Base-by-base conservation (phyloP, 2,797 vertebrate species). In the Gymnodraco acuticeps region DNA sequence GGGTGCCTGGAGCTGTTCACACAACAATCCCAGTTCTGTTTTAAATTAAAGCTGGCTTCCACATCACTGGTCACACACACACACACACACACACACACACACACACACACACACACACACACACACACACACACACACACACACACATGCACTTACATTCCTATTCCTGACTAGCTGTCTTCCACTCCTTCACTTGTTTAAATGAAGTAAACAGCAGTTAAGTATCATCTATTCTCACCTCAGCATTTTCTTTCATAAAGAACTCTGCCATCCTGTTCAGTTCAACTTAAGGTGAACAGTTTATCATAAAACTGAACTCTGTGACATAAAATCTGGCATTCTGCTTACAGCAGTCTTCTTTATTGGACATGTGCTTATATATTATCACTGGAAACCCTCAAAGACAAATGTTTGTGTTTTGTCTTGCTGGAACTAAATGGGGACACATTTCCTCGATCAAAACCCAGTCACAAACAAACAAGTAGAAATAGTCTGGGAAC, bases 1-100 rank as follows among this genome's bases (percentile, higher is more conserved):
- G 85, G 92, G 89, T 83, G 79, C 76, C 62, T 78, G 56, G 52
- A 74, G 73, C 70, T 83, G 80, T 88, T 85, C 86, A 77, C 89
- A 88, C 87, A 89, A 88, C 90, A 89, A 73, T 80, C 83, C 55
- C 0, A 80, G 65, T 74, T 71, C 89, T 92, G 89, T 86, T 91
- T 86, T 79, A 74, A 69, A 88, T 91, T 90, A 88, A 82, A 84
- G 46, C 59, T 71, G 74, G 62, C 82, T 50, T 80, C 78, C 72
- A 20, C 77, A 58, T 20, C 55, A 42, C 63, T n/a, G 47, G 7
- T 47, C 42, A 3, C 33, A 56, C 20, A 78, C 50, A 47, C 60
- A 61, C 48, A 51, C 20, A 60, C 12, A 31, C 20, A 41, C 27
- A 45, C 7, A 58, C 33, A 52, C 17, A 78, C 50, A 47, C 60